These are phyloP conservation scores for Paratrypauchen microcephalus DNA, from an alignment of 2,797 vertebrate genomes.

Conservation along the genomic window DNA sequence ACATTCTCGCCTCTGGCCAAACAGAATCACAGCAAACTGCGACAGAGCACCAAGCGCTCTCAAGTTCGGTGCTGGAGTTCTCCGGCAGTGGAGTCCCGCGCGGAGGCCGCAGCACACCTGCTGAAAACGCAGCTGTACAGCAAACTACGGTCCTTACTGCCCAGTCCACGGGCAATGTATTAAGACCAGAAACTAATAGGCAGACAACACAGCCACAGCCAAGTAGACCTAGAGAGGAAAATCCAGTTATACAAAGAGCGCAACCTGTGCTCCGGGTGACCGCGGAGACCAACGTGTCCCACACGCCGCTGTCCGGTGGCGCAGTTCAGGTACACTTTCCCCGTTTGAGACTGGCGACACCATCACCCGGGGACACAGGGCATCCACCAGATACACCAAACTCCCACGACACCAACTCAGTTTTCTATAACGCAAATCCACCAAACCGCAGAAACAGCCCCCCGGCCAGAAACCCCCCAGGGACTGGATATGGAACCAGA, in stretches of 20 bases:
- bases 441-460: slow-evolving; percentile 52
- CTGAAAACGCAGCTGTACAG: slow-evolving; percentile 21
- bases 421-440: slow-evolving; percentile 73
- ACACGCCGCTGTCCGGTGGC: slow-evolving; percentile 41
- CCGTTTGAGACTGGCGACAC: slow-evolving; percentile 17
- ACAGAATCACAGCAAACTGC: background rate
- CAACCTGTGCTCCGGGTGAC: slow-evolving; percentile 21
- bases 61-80: slow-evolving; percentile 50
- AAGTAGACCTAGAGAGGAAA: slow-evolving; percentile 1
- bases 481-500: slow-evolving; percentile 69
- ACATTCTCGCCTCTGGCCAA: slow-evolving; percentile 30
- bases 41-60: slow-evolving; percentile 17
- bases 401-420: slow-evolving; percentile 69
- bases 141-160: background rate
- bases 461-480: slow-evolving; percentile 39
- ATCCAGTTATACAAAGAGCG: slow-evolving; percentile 11
- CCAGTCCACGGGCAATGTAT: background rate
- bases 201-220: slow-evolving; percentile 22
- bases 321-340: slow-evolving; percentile 49
- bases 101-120: slow-evolving; percentile 44
- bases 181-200: background rate
- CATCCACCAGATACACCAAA: slow-evolving; percentile 62
- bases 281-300: slow-evolving; percentile 14
- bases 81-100: slow-evolving; percentile 69
- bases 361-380: slow-evolving; percentile 18